Percentiles rank a stretch among this genome's conserved stretches.
These are phyloP conservation scores for Troides aeacus DNA, from an alignment of 2,888 invertebrate genomes.

Conservation along the genomic window DNA sequence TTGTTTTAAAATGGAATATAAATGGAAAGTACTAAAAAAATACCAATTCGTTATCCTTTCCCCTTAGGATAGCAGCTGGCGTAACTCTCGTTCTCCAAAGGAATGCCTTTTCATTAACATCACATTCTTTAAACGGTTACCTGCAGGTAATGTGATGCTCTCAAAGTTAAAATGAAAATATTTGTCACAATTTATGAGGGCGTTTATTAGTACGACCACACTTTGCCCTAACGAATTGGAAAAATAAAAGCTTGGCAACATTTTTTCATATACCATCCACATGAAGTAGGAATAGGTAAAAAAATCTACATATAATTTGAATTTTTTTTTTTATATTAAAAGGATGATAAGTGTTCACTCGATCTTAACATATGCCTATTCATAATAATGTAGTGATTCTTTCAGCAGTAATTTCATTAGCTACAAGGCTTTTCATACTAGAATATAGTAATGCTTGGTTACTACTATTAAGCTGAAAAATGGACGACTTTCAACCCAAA, in stretches of 20 bases:
- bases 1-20: not conserved
- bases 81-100: conserved; percentile 36
- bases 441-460: too few relatives aligned
- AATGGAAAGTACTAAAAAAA: not conserved
- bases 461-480: too few relatives aligned
- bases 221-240: conserved; percentile 33
- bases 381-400: too few relatives aligned
- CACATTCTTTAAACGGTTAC: conserved; percentile 51
- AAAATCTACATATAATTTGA: too few relatives aligned
- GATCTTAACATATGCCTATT: too few relatives aligned
- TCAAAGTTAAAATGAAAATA: conserved; percentile 69
- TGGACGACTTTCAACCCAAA: too few relatives aligned
- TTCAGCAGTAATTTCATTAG: too few relatives aligned
- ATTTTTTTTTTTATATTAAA: too few relatives aligned
- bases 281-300: too few relatives aligned
- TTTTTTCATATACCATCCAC: conserved; percentile 47
- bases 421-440: too few relatives aligned
- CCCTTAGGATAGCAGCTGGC: not conserved
- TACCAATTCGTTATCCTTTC: conserved; percentile 6
- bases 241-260: conserved; percentile 43
- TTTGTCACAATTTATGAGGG: conserved; percentile 58
- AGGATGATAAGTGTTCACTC: too few relatives aligned
- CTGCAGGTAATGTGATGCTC: conserved; percentile 47
- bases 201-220: conserved; percentile 58
- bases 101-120: conserved; percentile 65